A percentile compares a stretch with the other conserved stretches of the same genome.
phyloP scores from a whole-genome alignment of 2,888 invertebrate species.

The Mythimna pallens region DNA sequence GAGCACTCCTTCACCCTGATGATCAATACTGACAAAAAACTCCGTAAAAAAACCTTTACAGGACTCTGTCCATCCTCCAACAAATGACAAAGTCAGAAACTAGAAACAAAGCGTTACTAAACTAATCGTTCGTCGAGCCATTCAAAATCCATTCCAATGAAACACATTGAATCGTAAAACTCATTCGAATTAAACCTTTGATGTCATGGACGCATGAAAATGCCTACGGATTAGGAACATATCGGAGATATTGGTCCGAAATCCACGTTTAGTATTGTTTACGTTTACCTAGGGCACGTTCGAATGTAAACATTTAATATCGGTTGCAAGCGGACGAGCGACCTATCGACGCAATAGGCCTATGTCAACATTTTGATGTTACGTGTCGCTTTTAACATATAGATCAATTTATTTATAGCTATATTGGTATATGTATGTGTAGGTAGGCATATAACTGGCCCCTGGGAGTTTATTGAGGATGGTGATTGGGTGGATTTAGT shows the following conservation, averaged over 20 bases:
- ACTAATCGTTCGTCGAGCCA: conserved; percentile 14
- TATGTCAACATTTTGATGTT: conserved; percentile 66
- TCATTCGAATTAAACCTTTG: conserved; percentile 60
- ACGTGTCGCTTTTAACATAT: conserved; percentile 63
- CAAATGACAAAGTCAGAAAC: background rate
- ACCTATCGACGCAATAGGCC: conserved; percentile 63
- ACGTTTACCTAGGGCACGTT: conserved; percentile 77
- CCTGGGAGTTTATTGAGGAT: conserved; percentile 6
- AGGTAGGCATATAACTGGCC: conserved; percentile 19
- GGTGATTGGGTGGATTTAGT: conserved; percentile 10
- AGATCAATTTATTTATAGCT: conserved; percentile 59
- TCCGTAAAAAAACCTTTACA: background rate
- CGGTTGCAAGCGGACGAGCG: conserved; percentile 73
- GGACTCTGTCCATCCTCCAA: background rate
- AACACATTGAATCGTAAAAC: conserved; percentile 49
- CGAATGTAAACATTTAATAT: conserved; percentile 85
- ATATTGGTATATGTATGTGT: background rate
- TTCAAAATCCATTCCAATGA: conserved; percentile 36
- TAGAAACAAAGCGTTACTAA: conserved; percentile 9
- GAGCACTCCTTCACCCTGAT: too few relatives aligned
- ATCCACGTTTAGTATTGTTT: conserved; percentile 76
- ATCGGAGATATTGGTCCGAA: conserved; percentile 73
- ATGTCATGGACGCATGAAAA: conserved; percentile 68
- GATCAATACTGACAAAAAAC: background rate
- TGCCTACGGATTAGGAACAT: conserved; percentile 69